Evolutionary conservation across 2,113 vertebrate genomes (phyloP), one percentile per base, ranked within the genome.

Genomic region (Protomyctophum bolini): DNA sequence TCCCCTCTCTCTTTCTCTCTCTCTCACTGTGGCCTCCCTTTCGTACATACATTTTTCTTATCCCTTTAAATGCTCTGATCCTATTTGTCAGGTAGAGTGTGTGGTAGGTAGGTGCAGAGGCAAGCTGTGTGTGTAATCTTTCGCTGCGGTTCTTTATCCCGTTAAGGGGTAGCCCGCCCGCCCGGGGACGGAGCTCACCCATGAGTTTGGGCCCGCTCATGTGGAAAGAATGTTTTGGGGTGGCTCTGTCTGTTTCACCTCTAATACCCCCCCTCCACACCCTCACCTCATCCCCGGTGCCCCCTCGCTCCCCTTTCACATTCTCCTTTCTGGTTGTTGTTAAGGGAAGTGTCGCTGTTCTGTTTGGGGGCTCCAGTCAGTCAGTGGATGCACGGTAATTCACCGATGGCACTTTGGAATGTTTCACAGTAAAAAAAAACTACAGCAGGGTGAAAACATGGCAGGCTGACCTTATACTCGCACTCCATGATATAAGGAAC

Each of bases 81-180:
- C 91, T 87, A 89, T 93, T 93, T 92, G 90, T 89, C 89, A 91
- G 89, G 91, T 91, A 83, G 83, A 85, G 83, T 80, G 84, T 88
- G 89, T 84, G 87, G 77, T 87, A 88, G 87, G 77, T 87, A 88
- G 85, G 87, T 86, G 88, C 80, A 76, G 77, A 84, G 87, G 86
- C 33, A 41, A 89, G 88, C 86, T 79, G 81, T 82, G 83, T 87
- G 73, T 90, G 87, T 92, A 88, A 89, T 92, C 89, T 91, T 81
- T 82, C 33, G 91, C 90, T 81, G 85, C 81, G 80, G 79, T 88
- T 80, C 86, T 89, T 90, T 90, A 91, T 89, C 88, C 89, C 76
- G 84, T 93, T 92, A 89, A 85, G 79, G 74, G 72, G 79, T 66
- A 45, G 73, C 33, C 33, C 33, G 33, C 33, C 33, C 33, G 33